Conservation (phyloP, 2,888 invertebrate genomes). For the Antheraea yamamai region DNA sequence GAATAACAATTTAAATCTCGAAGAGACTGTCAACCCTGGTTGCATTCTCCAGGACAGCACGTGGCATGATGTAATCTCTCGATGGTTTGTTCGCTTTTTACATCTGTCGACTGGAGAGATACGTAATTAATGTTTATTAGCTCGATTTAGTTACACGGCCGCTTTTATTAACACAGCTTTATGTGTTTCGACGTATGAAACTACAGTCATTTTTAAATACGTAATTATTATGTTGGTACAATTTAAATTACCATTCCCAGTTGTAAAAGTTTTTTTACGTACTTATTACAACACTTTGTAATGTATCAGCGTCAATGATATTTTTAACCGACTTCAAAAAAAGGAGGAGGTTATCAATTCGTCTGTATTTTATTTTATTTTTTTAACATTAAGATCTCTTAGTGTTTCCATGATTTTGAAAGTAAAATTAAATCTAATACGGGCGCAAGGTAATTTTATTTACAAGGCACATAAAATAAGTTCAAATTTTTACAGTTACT, state of each 20-base stretch:
- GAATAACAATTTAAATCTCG: not conserved
- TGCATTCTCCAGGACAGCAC: slow-evolving; percentile 53
- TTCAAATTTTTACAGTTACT: too few species aligned
- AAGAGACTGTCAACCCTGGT: slow-evolving; percentile 33
- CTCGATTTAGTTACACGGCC: slow-evolving; percentile 13
- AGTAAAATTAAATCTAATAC: too few species aligned
- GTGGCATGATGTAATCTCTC: slow-evolving; percentile 57
- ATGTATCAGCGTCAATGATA: not conserved
- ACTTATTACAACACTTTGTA: not conserved
- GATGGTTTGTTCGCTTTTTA: slow-evolving; percentile 34
- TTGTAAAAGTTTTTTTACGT: not conserved
- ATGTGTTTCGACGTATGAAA: slow-evolving; percentile 2
- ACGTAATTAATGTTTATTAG: slow-evolving; percentile 40
- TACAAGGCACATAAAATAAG: too few species aligned
- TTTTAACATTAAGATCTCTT: too few species aligned
- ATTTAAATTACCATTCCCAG: not conserved
- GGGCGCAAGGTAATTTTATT: too few species aligned
- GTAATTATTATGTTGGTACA: not conserved
- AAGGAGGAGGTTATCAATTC: too few species aligned
- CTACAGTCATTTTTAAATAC: not conserved
- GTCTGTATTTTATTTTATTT: too few species aligned
- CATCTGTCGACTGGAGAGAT: slow-evolving; percentile 20
- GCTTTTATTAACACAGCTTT: slow-evolving; percentile 13
- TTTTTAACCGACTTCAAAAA: too few species aligned
- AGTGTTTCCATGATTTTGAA: too few species aligned